Percentiles rank a stretch among this genome's conserved stretches.
These are phyloP conservation scores for Tenualosa ilisha DNA, from an alignment of 2,797 vertebrate species.

Conservation along the genomic window DNA sequence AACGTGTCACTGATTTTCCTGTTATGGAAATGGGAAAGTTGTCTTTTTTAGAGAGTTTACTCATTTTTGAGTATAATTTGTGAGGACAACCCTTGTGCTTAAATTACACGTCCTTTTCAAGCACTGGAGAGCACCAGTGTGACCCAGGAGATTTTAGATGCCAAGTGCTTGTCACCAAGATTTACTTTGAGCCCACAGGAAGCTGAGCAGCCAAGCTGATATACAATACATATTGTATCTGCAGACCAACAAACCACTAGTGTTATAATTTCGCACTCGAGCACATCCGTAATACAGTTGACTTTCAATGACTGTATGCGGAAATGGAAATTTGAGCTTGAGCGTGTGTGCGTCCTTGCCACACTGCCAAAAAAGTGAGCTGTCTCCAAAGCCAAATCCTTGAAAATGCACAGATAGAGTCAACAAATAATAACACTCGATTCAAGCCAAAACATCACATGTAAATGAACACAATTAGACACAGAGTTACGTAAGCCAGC, in stretches of 20 bases:
- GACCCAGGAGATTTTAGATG: constrained; percentile 36
- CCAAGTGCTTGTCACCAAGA: constrained; percentile 46
- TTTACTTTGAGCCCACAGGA: constrained; percentile 29
- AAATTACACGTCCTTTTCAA: constrained; percentile 39
- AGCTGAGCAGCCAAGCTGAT: constrained; percentile 36
- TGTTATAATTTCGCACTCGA: constrained; percentile 39
- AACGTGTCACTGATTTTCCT: constrained; percentile 27
- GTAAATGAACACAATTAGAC: background rate
- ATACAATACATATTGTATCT: constrained; percentile 37
- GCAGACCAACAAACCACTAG: constrained; percentile 35
- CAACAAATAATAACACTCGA: background rate
- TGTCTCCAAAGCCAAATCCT: constrained; percentile 15
- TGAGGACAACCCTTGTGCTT: constrained; percentile 34
- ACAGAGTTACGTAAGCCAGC: background rate
- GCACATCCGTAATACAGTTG: constrained; percentile 35
- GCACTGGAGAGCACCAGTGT: constrained; percentile 37
- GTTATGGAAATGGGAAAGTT: constrained; percentile 26
- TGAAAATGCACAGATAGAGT: constrained; percentile 10
- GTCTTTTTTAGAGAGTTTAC: constrained; percentile 34
- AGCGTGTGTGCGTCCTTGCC: constrained; percentile 10
- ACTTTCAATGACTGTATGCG: constrained; percentile 37
- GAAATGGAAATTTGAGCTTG: constrained; percentile 33
- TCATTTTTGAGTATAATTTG: constrained; percentile 34
- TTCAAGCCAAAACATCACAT: constrained; percentile 3
- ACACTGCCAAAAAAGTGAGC: constrained; percentile 36